These are phyloP conservation scores for Nematolebias whitei DNA, from an alignment of 2,113 vertebrate species.

Conservation along the genomic window DNA sequence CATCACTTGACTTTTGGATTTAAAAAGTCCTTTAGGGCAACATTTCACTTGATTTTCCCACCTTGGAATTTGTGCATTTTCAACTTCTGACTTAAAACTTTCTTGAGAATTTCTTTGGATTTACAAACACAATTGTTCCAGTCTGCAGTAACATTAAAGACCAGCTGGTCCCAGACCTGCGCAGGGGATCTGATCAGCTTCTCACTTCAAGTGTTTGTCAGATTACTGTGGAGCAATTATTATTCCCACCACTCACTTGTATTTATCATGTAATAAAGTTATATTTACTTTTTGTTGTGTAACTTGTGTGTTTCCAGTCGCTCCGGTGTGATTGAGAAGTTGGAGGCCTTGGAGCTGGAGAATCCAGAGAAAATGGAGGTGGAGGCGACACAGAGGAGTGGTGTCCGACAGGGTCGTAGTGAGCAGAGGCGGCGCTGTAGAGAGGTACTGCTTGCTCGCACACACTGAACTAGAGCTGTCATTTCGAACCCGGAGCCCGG, in stretches of 20 bases:
- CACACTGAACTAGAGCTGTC: too few species aligned
- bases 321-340: constrained; percentile 83
- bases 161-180: background rate
- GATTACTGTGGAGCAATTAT: too few species aligned
- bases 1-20: too few species aligned
- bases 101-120: too few species aligned
- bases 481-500: too few species aligned
- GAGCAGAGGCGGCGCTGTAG: constrained; percentile 76
- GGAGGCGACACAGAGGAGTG: constrained; percentile 65
- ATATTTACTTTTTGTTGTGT: too few species aligned
- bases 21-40: too few species aligned
- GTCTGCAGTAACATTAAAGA: background rate
- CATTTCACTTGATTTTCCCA: too few species aligned
- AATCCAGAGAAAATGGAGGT: constrained; percentile 82
- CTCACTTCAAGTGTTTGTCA: background rate
- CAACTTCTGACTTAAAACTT: too few species aligned
- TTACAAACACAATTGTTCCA: too few species aligned
- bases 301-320: constrained; percentile 67
- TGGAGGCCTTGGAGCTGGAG: constrained; percentile 84
- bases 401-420: constrained; percentile 78
- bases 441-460: constrained; percentile 76
- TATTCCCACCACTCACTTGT: background rate
- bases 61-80: too few species aligned
- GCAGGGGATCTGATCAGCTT: background rate
- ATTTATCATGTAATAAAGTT: background rate